Base-by-base conservation (phyloP, 2,113 vertebrate genomes). In the Phaethornis superciliosus region DNA sequence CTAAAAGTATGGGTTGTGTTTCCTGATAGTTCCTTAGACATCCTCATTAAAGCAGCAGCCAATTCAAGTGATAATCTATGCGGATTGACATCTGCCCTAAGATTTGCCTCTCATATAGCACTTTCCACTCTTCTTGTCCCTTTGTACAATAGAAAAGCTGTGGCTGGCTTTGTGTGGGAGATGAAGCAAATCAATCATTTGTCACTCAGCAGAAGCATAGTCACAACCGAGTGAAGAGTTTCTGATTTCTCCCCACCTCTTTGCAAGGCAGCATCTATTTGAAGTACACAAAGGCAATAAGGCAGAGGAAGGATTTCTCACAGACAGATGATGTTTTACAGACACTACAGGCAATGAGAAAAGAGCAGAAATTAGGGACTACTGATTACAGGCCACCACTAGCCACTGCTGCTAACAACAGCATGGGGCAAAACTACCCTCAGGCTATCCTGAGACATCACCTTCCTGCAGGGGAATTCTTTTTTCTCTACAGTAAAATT, bases 141-240 rank as follows among this genome's bases (percentile, higher is more conserved):
- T 79, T 74, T 79, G 26, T 72, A 72, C n/a, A 46, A 15, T 42
- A 93, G 52, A 85, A 78, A 75, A 78, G 26, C 67, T 63, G 42
- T 59, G 26, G 5, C 42, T 93, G 55, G 22, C 84, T 92, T 77
- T 54, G 64, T 77, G 76, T 79, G 32, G 55, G 30, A 15, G 15
- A 70, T 67, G 30, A 88, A 74, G 24, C 22, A 88, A 95, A 90
- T 90, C 77, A 89, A 63, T 89, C 77, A 72, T 56, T 92, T 91
- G 78, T 81, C 77, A 74, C 17, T 80, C 63, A 84, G 19, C 24
- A 84, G 52, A 94, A 91, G 12, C n/a, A 54, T 2, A 89, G 63
- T 79, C 87, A 82, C 51, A 90, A 62, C 37, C 52, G 51, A 88
- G 51, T 60, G 51, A 81, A 63, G 10, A 32, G 33, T 33, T 93